Evolutionary conservation across 2,797 vertebrate genomes (phyloP).

Genomic region (Brachyalestes nurse): DNA sequence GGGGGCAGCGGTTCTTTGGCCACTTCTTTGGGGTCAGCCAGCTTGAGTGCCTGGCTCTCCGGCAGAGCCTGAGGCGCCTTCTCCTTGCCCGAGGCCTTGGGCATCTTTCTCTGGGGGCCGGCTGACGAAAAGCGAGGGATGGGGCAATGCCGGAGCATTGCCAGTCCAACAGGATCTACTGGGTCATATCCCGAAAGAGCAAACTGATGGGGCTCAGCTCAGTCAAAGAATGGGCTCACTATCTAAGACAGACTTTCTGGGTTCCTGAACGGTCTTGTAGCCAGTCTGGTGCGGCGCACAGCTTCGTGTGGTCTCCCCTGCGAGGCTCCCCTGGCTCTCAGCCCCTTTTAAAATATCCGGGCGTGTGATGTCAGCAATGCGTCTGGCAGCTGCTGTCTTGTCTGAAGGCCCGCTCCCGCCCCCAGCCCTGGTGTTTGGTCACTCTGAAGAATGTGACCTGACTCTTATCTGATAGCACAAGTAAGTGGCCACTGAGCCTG

Average conservation of each 20-base stretch:
- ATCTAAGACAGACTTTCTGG: background rate
- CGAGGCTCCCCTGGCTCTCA: conserved; percentile 85
- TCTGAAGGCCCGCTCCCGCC: conserved; percentile 48
- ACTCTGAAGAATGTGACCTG: conserved; percentile 65
- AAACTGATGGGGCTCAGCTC: conserved; percentile 8
- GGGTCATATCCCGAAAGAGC: conserved; percentile 44
- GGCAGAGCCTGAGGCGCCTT: conserved; percentile 74
- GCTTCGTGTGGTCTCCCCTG: conserved; percentile 52
- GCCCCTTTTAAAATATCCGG: conserved; percentile 89
- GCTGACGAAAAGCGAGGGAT: conserved; percentile 77
- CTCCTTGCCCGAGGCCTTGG: conserved; percentile 82
- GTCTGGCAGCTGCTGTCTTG: conserved; percentile 84
- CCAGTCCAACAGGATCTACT: conserved; percentile 51
- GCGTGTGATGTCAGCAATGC: conserved; percentile 86
- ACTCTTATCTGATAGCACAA: conserved; percentile 55
- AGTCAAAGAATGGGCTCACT: background rate
- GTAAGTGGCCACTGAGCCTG: conserved; percentile 64
- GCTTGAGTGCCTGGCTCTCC: conserved; percentile 83
- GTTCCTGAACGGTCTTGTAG: background rate
- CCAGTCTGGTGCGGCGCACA: background rate
- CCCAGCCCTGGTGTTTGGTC: conserved; percentile 44
- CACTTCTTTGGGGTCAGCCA: conserved; percentile 83
- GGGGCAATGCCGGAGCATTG: conserved; percentile 84
- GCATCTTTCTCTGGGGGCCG: conserved; percentile 82
- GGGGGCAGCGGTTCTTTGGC: conserved; percentile 84